A percentile compares a stretch with the other conserved stretches of the same genome.
Evolutionary conservation across 2,888 invertebrate genomes (phyloP).

Genomic region (Amblyjoppa proteus): DNA sequence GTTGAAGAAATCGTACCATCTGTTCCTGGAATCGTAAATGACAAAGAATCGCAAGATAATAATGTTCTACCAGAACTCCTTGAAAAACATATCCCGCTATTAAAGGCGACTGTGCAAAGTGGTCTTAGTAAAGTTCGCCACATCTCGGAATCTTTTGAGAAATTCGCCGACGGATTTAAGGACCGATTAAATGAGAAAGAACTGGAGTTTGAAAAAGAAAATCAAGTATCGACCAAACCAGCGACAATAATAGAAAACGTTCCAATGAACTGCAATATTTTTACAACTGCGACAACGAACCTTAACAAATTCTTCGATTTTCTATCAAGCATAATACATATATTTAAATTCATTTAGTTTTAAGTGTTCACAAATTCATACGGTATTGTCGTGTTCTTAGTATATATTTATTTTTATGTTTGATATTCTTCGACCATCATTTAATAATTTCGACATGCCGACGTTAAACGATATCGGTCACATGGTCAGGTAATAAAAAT

Average conservation of each 20-base stretch:
- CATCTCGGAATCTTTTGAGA: constrained; percentile 74
- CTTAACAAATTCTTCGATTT: constrained; percentile 77
- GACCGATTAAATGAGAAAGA: constrained; percentile 67
- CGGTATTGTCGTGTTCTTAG: constrained; percentile 1
- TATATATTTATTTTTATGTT: constrained; percentile 21
- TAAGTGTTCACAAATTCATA: not conserved
- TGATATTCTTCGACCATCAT: constrained; percentile 20
- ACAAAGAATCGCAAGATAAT: constrained; percentile 28
- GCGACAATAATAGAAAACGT: constrained; percentile 26
- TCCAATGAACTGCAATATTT: constrained; percentile 64
- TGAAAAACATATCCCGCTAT: constrained; percentile 73
- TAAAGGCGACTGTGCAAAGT: constrained; percentile 73
- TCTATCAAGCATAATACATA: constrained; percentile 69
- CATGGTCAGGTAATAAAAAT: not conserved
- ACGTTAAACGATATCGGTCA: not conserved
- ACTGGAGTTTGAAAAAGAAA: constrained; percentile 28
- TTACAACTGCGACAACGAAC: constrained; percentile 69
- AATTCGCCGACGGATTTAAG: constrained; percentile 75
- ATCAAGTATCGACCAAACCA: constrained; percentile 18
- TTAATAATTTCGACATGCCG: not conserved
- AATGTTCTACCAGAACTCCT: constrained; percentile 70
- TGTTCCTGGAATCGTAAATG: not conserved
- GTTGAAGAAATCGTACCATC: constrained; percentile 4
- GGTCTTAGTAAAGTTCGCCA: constrained; percentile 73
- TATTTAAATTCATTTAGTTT: constrained; percentile 58